Percentiles rank a stretch among this genome's conserved stretches.
Conservation (phyloP, 2,888 invertebrate genomes). For the Coleophora deauratella region DNA sequence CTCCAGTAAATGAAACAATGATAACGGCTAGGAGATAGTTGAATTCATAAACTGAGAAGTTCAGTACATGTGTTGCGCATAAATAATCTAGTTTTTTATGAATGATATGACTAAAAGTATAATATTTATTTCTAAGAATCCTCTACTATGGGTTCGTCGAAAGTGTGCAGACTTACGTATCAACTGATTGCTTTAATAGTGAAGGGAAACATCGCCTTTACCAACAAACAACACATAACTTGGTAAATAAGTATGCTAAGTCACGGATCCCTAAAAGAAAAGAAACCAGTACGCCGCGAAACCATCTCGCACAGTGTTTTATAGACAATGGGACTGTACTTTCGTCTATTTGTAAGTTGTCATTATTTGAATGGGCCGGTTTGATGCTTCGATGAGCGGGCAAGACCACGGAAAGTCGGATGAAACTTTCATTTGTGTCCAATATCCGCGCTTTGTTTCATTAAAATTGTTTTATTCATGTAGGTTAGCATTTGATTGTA, state of each 20-base stretch:
- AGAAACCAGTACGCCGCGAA: too few relatives aligned
- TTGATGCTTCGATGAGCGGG: conserved; percentile 54
- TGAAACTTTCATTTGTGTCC: conserved; percentile 10
- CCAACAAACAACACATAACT: too few relatives aligned
- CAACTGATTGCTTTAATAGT: too few relatives aligned
- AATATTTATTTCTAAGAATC: too few relatives aligned
- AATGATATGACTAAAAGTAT: too few relatives aligned
- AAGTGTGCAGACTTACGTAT: too few relatives aligned
- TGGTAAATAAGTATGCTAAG: too few relatives aligned
- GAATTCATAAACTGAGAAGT: background rate
- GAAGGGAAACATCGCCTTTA: too few relatives aligned
- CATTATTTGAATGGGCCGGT: conserved; percentile 48
- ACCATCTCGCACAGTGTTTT: background rate
- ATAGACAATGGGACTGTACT: conserved; percentile 24
- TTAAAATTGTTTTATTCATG: background rate
- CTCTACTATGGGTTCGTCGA: too few relatives aligned
- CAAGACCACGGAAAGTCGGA: conserved; percentile 29
- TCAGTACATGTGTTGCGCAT: background rate
- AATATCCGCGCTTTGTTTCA: conserved; percentile 6
- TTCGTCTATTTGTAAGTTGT: conserved; percentile 62
- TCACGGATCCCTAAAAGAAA: too few relatives aligned
- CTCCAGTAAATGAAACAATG: conserved; percentile 13
- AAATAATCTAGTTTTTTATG: too few relatives aligned
- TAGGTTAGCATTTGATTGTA: too few relatives aligned
- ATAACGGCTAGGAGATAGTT: background rate